Evolutionary conservation across 2,888 invertebrate species (phyloP).

Genomic region (Ariolimax columbianus): DNA sequence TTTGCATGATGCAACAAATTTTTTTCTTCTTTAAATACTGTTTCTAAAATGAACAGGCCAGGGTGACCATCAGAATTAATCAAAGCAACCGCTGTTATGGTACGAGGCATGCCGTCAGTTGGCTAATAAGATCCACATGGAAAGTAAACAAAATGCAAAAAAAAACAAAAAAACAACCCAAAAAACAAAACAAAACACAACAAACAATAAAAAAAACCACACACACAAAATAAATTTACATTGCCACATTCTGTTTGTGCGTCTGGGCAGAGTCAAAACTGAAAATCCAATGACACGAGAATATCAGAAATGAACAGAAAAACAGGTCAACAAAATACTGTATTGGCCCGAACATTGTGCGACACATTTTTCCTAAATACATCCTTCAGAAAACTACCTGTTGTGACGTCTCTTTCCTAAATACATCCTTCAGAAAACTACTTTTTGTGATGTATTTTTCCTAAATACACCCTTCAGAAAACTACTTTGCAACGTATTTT

Average conservation of each 20-base stretch:
- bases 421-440: no score
- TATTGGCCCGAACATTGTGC: no score
- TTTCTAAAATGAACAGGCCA: background rate
- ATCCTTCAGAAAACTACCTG: no score
- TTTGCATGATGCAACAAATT: background rate
- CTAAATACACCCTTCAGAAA: no score
- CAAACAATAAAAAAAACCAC: slow-evolving; percentile 10
- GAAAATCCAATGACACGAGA: slow-evolving; percentile 49
- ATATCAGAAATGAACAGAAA: background rate
- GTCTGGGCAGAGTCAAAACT: slow-evolving; percentile 60
- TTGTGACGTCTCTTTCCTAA: no score
- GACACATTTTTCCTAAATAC: no score
- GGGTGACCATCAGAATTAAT: background rate
- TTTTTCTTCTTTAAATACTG: no score
- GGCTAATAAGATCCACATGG: slow-evolving; percentile 12
- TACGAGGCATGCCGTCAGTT: slow-evolving; percentile 29
- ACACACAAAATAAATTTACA: no score
- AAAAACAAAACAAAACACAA: slow-evolving; percentile 8
- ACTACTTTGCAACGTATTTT: no score
- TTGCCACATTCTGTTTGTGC: slow-evolving; percentile 59
- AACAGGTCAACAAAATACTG: background rate
- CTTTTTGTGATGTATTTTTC: no score
- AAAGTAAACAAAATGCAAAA: slow-evolving; percentile 15
- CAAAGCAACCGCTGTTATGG: slow-evolving; percentile 6
- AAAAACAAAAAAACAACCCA: slow-evolving; percentile 17